These are phyloP conservation scores for Garrulus glandarius DNA, from an alignment of 2,797 vertebrate genomes.

Conservation along the genomic window DNA sequence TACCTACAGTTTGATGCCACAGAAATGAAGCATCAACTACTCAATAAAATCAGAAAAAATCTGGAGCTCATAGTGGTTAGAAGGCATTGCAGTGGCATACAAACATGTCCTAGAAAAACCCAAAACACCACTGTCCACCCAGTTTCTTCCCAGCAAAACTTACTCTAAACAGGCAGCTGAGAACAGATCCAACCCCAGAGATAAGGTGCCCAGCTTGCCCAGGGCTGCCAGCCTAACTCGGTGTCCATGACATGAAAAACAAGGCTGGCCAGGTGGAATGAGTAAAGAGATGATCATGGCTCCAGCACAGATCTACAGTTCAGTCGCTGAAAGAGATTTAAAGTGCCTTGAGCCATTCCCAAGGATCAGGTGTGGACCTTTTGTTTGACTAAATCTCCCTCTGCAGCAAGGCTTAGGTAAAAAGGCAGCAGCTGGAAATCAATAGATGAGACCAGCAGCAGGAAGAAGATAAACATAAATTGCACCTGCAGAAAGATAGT, in stretches of 20 bases:
- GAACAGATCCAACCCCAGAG: neutral
- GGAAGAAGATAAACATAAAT: constrained; percentile 21
- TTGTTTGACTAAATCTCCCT: neutral
- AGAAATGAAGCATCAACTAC: neutral
- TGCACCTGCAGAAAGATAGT: neutral
- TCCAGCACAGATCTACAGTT: neutral
- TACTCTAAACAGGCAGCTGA: neutral
- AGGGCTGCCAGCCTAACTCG: neutral
- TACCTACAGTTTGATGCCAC: neutral
- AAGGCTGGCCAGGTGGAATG: neutral
- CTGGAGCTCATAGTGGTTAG: neutral
- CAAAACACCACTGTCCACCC: neutral
- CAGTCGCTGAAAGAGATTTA: neutral
- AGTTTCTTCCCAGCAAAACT: neutral
- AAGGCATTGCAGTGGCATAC: neutral
- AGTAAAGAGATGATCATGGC: rapidly evolving
- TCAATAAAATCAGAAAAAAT: neutral
- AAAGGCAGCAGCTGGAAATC: constrained; percentile 28
- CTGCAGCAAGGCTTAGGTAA: neutral
- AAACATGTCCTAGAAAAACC: rapidly evolving
- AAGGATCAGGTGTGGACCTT: neutral
- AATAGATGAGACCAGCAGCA: neutral
- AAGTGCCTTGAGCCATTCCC: neutral
- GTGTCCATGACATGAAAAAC: neutral
- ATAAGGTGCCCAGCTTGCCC: neutral